Percentiles rank a stretch among this genome's conserved stretches.
Conservation (phyloP, 2,888 invertebrate species). For the Hymenopus coronatus region DNA sequence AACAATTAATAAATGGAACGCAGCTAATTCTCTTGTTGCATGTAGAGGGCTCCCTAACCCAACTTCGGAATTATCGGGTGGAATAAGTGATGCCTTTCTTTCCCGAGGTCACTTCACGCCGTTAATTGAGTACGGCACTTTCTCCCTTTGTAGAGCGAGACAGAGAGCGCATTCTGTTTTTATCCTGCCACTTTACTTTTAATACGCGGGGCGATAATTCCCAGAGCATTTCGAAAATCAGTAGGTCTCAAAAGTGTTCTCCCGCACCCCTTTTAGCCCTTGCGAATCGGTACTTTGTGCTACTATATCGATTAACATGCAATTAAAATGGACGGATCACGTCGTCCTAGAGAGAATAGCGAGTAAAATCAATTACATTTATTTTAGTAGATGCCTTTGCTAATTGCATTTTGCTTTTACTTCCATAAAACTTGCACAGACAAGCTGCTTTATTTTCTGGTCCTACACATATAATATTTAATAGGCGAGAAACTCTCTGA, state of each 20-base stretch:
- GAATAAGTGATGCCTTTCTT: background rate
- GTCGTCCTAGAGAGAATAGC: background rate
- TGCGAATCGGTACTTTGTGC: background rate
- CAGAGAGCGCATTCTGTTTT: background rate
- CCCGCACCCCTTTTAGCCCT: background rate
- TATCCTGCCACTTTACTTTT: background rate
- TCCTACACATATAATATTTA: too few relatives aligned
- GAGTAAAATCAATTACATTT: background rate
- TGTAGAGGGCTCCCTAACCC: background rate
- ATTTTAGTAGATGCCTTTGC: background rate
- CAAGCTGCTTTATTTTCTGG: too few relatives aligned
- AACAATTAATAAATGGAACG: background rate
- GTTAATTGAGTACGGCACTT: background rate
- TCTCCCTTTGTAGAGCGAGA: background rate
- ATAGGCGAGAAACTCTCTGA: too few relatives aligned
- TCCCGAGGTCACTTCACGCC: background rate
- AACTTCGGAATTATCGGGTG: background rate
- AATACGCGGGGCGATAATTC: background rate
- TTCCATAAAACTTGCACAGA: background rate
- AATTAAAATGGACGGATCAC: background rate
- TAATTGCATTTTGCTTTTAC: background rate
- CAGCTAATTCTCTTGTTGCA: background rate
- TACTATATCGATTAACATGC: background rate
- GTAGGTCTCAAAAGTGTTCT: background rate
- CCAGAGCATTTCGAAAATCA: background rate